Conservation (phyloP, 2,888 invertebrate genomes). For the Heliconius ismenius region DNA sequence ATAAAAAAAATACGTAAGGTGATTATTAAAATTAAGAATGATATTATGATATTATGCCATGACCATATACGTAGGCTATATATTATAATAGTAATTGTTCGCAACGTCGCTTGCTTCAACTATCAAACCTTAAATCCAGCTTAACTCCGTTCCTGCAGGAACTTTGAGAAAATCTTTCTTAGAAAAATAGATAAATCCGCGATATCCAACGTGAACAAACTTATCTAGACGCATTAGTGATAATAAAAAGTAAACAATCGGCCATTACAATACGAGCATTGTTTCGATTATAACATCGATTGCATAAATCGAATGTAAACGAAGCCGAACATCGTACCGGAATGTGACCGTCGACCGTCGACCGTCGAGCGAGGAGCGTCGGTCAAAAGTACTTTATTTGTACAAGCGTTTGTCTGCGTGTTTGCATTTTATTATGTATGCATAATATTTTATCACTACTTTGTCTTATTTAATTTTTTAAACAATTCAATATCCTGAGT, state of each 20-base stretch:
- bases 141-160: too few relatives aligned
- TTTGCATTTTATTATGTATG: neutral
- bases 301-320: constrained; percentile 37
- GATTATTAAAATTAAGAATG: too few relatives aligned
- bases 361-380: constrained; percentile 26
- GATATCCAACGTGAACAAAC: neutral
- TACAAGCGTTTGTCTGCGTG: constrained; percentile 20
- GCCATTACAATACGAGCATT: constrained; percentile 24
- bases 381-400: constrained; percentile 14
- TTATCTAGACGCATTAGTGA: constrained; percentile 3
- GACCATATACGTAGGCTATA: too few relatives aligned
- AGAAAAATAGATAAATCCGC: neutral
- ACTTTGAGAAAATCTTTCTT: too few relatives aligned
- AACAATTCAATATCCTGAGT: neutral
- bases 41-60: too few relatives aligned
- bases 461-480: neutral
- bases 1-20: too few relatives aligned
- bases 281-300: constrained; percentile 35
- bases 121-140: too few relatives aligned
- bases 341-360: constrained; percentile 31
- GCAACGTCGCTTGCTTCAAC: too few relatives aligned
- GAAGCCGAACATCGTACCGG: constrained; percentile 37
- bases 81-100: too few relatives aligned
- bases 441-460: neutral
- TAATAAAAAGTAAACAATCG: constrained; percentile 21